These are phyloP conservation scores for Protomyctophum bolini DNA, from an alignment of 2,113 vertebrate species.

Conservation along the genomic window DNA sequence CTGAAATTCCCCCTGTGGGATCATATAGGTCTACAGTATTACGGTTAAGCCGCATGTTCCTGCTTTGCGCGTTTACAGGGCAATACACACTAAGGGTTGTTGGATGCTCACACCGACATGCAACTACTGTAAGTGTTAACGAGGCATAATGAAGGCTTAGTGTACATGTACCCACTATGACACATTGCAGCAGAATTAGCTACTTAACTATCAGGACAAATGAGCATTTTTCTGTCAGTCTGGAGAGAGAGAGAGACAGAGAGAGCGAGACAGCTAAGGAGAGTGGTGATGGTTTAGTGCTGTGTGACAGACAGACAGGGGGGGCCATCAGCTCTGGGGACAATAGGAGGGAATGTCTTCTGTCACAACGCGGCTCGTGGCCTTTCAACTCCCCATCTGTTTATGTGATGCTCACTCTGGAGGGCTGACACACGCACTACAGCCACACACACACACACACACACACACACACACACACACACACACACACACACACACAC, in stretches of 20 bases:
- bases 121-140: too few species aligned
- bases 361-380: slow-evolving; percentile 80
- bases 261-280: background rate
- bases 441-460: slow-evolving; percentile 38
- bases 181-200: too few species aligned
- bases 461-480: background rate
- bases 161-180: too few species aligned
- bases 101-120: too few species aligned
- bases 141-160: too few species aligned
- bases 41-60: too few species aligned
- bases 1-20: too few species aligned
- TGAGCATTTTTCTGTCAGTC: background rate
- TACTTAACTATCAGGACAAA: background rate
- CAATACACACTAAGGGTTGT: too few species aligned
- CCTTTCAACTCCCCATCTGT: slow-evolving; percentile 83
- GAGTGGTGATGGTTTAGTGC: slow-evolving; percentile 5
- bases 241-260: background rate
- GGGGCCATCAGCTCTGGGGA: slow-evolving; percentile 56
- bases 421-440: slow-evolving; percentile 48
- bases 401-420: slow-evolving; percentile 70
- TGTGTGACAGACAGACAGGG: slow-evolving; percentile 8
- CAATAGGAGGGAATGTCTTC: slow-evolving; percentile 77
- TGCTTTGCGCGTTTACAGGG: too few species aligned
- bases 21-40: too few species aligned
- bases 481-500: background rate